Percentiles rank a stretch among this genome's conserved stretches.
Evolutionary conservation across 2,797 vertebrate genomes (phyloP).

Genomic region (Micrastur ruficollis): DNA sequence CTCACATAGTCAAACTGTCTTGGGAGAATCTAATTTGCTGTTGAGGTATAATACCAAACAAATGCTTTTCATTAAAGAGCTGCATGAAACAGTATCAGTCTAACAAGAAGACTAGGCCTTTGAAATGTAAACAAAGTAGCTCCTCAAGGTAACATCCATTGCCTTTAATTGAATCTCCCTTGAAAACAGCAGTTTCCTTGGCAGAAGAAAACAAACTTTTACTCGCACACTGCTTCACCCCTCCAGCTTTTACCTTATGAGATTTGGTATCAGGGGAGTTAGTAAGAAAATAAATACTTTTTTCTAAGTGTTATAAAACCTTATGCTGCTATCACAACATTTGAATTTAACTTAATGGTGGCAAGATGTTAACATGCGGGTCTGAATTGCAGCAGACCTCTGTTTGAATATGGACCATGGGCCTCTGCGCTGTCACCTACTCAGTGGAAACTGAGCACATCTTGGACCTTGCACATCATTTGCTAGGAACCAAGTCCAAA

Average conservation of each 20-base stretch:
- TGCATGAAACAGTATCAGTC: background rate
- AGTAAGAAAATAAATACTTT: background rate
- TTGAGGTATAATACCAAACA: slow-evolving; percentile 30
- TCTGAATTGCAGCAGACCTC: background rate
- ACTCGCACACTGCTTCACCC: background rate
- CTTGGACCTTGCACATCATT: background rate
- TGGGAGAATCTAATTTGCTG: slow-evolving; percentile 27
- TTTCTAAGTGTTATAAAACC: background rate
- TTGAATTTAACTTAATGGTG: background rate
- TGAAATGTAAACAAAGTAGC: slow-evolving; percentile 48
- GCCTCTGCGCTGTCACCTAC: background rate
- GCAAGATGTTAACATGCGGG: background rate
- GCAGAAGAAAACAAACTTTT: background rate
- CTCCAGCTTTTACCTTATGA: background rate
- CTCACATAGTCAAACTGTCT: background rate
- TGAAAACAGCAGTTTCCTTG: background rate
- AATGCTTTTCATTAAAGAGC: slow-evolving; percentile 54
- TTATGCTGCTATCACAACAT: background rate
- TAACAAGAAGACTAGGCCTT: slow-evolving; percentile 5
- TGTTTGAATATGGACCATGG: accelerated
- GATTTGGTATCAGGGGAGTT: background rate
- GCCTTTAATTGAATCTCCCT: slow-evolving; percentile 12
- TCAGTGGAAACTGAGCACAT: background rate
- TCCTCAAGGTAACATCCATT: slow-evolving; percentile 20
- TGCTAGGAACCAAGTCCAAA: background rate